Conservation (phyloP, 2,113 vertebrate genomes). For the Aix galericulata region DNA sequence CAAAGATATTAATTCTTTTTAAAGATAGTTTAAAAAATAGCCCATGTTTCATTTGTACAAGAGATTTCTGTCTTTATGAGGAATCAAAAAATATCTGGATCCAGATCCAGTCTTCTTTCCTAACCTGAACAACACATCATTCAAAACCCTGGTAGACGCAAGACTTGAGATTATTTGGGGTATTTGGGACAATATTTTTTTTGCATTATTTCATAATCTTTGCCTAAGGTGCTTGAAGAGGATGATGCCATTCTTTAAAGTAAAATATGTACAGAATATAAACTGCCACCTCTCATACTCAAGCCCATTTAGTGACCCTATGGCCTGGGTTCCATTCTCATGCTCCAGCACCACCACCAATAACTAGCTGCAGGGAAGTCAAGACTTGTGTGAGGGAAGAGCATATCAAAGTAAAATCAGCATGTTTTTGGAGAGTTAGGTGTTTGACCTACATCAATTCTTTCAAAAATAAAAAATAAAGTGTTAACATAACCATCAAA, state of each 20-base stretch:
- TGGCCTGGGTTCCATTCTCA: not conserved
- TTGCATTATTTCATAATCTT: not conserved
- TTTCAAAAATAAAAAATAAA: not conserved
- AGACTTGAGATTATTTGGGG: fast-evolving
- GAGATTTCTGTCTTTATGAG: not conserved
- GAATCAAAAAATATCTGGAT: not conserved
- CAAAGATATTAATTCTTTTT: not conserved
- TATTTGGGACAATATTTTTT: not conserved
- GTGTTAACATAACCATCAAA: not conserved
- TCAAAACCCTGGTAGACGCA: not conserved
- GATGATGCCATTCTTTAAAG: not conserved
- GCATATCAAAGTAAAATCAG: not conserved
- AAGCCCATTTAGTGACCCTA: not conserved
- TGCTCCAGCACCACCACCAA: not conserved
- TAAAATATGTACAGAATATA: not conserved
- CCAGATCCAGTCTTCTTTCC: not conserved
- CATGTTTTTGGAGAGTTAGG: not conserved
- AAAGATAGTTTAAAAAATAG: not conserved
- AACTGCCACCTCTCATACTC: not conserved
- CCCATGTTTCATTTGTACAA: not conserved
- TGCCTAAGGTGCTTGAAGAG: not conserved
- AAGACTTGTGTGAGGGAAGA: not conserved
- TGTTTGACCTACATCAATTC: not conserved
- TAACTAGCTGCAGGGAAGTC: not conserved
- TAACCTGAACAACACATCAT: not conserved